These are phyloP conservation scores for Ephydatia muelleri DNA, from an alignment of 37 sponge, comb jelly and placozoan genomes.

Conservation along the genomic window DNA sequence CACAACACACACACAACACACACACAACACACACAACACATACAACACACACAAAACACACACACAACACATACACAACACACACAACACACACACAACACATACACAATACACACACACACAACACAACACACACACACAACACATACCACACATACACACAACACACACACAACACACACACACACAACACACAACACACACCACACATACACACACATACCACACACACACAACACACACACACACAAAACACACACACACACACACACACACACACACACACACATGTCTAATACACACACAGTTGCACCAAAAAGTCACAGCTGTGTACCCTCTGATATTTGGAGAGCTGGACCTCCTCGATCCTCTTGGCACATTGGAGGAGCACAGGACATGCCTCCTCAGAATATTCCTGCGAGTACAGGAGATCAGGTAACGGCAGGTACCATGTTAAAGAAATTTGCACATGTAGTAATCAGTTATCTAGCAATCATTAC, in stretches of 20 bases:
- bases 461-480: too few species aligned
- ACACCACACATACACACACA: conserved; percentile 9
- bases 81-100: too few species aligned
- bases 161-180: too few species aligned
- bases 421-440: neutral
- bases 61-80: too few species aligned
- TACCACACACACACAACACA: conserved; percentile 19
- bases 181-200: conserved; percentile 10
- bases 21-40: too few species aligned
- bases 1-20: too few species aligned
- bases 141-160: too few species aligned
- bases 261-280: conserved; percentile 2
- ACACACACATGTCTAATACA: neutral
- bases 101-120: too few species aligned
- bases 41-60: too few species aligned
- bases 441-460: neutral
- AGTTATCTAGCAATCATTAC: too few species aligned
- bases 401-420: conserved; percentile 50
- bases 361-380: conserved; percentile 65
- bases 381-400: conserved; percentile 43
- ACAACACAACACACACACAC: too few species aligned
- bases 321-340: conserved; percentile 65
- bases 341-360: conserved; percentile 60
- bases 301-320: neutral
- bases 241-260: conserved; percentile 37